A percentile compares a stretch with the other conserved stretches of the same genome.
These are phyloP conservation scores for Strix uralensis DNA, from an alignment of 2,113 vertebrate species.

Conservation along the genomic window DNA sequence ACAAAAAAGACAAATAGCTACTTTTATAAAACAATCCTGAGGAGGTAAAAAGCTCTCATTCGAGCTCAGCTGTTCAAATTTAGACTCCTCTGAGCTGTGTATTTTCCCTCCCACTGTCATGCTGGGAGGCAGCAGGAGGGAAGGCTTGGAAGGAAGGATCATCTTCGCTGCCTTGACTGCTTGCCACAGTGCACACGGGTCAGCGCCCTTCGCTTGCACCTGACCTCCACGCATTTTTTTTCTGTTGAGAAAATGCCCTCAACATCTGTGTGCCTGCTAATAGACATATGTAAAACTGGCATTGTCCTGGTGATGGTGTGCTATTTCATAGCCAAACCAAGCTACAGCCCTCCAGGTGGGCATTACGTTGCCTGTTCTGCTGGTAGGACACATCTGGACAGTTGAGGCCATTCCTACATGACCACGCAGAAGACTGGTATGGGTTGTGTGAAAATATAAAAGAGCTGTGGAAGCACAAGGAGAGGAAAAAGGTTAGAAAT, in stretches of 20 bases:
- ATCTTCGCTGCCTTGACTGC: neutral
- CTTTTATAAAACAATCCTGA: neutral
- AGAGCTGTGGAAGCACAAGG: neutral
- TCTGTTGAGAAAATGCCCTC: neutral
- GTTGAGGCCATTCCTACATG: fast-evolving
- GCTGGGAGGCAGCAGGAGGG: conserved; percentile 23
- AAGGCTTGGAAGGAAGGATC: neutral
- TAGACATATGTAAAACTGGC: neutral
- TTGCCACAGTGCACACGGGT: fast-evolving
- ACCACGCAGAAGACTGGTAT: fast-evolving
- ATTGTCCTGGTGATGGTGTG: neutral
- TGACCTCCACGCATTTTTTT: neutral
- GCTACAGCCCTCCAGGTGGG: neutral
- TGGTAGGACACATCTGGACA: neutral
- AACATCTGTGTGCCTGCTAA: neutral
- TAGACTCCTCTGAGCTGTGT: conserved; percentile 29
- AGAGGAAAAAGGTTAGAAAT: neutral
- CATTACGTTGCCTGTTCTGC: neutral
- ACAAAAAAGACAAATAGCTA: neutral
- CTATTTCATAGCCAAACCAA: neutral
- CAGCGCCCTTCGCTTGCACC: neutral
- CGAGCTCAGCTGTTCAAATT: conserved; percentile 41
- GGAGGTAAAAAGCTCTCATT: conserved; percentile 34
- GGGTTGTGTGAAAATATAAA: neutral
- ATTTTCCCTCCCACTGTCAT: neutral